Evolutionary conservation across 2,797 vertebrate genomes (phyloP), one percentile per base, ranked within the genome.

Genomic region (Spizella passerina): DNA sequence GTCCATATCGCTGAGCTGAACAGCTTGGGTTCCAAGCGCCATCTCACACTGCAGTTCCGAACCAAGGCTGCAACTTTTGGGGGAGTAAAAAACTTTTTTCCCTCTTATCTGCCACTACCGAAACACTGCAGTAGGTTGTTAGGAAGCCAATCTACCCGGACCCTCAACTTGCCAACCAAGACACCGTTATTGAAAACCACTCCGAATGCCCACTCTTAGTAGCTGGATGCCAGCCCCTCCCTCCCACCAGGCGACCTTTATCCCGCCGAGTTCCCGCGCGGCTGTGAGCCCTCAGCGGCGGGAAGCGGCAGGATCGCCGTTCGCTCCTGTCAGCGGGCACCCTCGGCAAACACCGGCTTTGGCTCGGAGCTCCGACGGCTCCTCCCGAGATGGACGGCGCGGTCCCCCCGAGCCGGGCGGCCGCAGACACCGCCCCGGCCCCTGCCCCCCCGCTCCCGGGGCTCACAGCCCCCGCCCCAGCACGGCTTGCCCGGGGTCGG

Each of bases 51-150:
- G 12, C 46, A 18, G 15, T 39, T 53, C 50, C 17, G n/a, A 64
- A 56, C 4, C 13, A 32, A 16, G 1, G 24, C 61, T 26, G 7
- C 22, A 27, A 22, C 20, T 11, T 1, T 16, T 2, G 7, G 5
- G 2, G 5, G 3, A 0, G 0, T 1, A 5, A 0, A 8, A 1
- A 20, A 3, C 4, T 32, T 26, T 73, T 57, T n/a, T 16, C 46
- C 46, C 24, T 6, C 26, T 55, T 8, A 19, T 11, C 21, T 24
- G 15, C 44, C 32, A 0, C 60, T 36, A 10, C 19, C 4, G 14
- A 41, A 87, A 57, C 52, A 19, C 36, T 14, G 22, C 22, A 59
- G 29, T 0, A 5, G 23, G 8, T 64, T 14, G 21, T 6, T 3
- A 55, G 29, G 22, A 6, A 18, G 39, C 1, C 12, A 32, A 24